Conservation (phyloP, 1,140 invertebrate genomes). For the Macrocentrus cingulum region DNA sequence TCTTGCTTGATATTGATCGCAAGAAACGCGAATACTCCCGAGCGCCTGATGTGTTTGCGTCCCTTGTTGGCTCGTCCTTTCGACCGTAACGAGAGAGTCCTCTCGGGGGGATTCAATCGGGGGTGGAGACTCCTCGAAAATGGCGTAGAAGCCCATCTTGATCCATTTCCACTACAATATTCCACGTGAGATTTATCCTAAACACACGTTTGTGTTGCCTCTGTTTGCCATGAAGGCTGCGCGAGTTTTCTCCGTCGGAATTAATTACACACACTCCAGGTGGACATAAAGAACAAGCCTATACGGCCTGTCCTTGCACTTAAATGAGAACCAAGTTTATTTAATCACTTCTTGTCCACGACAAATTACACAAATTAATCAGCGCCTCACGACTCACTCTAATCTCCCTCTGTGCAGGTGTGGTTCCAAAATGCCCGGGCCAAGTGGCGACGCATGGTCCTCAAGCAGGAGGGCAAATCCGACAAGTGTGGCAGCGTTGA, state of each 20-base stretch:
- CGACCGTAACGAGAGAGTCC: slow-evolving; percentile 31
- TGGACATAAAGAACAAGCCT: slow-evolving; percentile 4
- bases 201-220: no score
- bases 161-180: slow-evolving; percentile 7
- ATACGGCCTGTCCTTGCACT: slow-evolving; percentile 9
- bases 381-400: background rate
- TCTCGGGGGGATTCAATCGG: slow-evolving; percentile 39
- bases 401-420: slow-evolving; percentile 67
- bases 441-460: slow-evolving; percentile 93
- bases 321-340: no score
- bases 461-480: slow-evolving; percentile 78
- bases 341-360: slow-evolving; percentile 1
- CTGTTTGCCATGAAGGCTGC: slow-evolving; percentile 19
- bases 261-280: slow-evolving; percentile 12
- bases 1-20: slow-evolving; percentile 61
- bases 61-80: slow-evolving; percentile 40
- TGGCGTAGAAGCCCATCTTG: slow-evolving; percentile 46
- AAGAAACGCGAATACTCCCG: slow-evolving; percentile 51
- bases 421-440: slow-evolving; percentile 99
- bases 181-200: no score
- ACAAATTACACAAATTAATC: slow-evolving; percentile 16
- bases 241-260: background rate
- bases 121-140: slow-evolving; percentile 54
- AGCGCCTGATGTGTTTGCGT: slow-evolving; percentile 30
- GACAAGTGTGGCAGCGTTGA: slow-evolving; percentile 66